Evolutionary conservation across 1,140 invertebrate genomes (phyloP), one percentile per base, ranked within the genome.

Genomic region (Bombus sibiricus): DNA sequence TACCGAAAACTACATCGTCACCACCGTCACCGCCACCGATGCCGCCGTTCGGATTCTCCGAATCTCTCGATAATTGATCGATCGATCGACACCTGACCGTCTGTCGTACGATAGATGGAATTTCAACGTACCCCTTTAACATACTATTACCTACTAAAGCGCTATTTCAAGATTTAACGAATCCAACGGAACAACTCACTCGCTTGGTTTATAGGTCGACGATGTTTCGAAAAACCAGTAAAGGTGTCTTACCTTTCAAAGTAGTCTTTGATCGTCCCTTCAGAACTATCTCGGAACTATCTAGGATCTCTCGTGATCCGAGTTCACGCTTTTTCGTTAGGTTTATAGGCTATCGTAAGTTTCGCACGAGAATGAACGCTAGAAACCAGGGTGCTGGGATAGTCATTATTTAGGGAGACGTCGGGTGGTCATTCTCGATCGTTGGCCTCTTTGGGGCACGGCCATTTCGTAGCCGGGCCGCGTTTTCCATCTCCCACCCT

Each of bases 1-100:
- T 94, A 93, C 91, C 92, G 87, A 93, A 94, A 93, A 91, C 88
- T 92, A 88, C 81, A 84, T 75, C 85, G 85, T 75, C 85, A 82
- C 86, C 89, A 83, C 80, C 86, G 72, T 62, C 86, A 74, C 74
- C 69, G 74, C 39, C 85, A 43, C 69, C 82, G 81, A 41, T 74
- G 47, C 82, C 59, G 74, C 81, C 71, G 69, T 53, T 83, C 86
- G 68, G 69, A 91, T 87, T 91, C 86, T 81, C 86, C 82, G 73
- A 83, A 87, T 87, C 89, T 66, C 87, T 85, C 32, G 75, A 76
- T 88, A 89, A 90, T 90, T 82, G 86, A 90, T 83, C 89, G 75
- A 83, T 90, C 81, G 77, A 53, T 79, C 88, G 72, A 72, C 39
- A 73, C 64, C 72, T 53, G 47, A 18, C 15, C 25, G 28, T 57